Evolutionary conservation across 2,113 vertebrate genomes (phyloP).

Genomic region (Cygnus buccinator): DNA sequence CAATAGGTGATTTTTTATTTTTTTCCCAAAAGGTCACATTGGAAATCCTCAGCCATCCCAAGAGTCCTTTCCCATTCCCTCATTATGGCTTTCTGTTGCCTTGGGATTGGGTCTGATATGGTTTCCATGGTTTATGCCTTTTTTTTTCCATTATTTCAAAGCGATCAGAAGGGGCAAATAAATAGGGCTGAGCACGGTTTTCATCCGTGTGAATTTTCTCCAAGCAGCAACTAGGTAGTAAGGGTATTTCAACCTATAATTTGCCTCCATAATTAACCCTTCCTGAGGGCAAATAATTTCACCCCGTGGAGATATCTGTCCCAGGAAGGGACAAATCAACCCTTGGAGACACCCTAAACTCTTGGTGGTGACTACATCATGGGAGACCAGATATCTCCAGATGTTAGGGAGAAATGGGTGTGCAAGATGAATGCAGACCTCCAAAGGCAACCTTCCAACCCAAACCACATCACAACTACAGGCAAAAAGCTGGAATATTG

Average conservation of each 20-base stretch:
- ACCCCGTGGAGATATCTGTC: accelerated
- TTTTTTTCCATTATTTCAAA: background rate
- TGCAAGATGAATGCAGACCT: background rate
- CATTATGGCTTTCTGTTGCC: accelerated
- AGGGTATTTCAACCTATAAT: accelerated
- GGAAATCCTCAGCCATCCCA: background rate
- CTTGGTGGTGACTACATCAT: background rate
- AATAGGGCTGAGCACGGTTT: accelerated
- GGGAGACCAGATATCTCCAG: background rate
- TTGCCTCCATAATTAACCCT: accelerated
- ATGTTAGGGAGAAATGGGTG: accelerated
- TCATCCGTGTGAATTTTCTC: accelerated
- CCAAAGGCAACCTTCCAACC: background rate
- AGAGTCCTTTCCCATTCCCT: background rate
- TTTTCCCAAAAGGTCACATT: background rate
- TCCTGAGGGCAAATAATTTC: background rate
- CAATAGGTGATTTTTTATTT: accelerated
- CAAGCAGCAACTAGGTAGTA: background rate
- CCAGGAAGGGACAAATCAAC: too few species aligned
- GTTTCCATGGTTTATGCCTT: accelerated
- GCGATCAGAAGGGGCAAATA: background rate
- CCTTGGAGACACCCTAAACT: background rate
- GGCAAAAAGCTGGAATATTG: background rate
- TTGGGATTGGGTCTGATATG: accelerated
- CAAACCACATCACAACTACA: accelerated